Base-by-base conservation (phyloP, 1,140 invertebrate genomes). In the Conopomorpha cramerella region DNA sequence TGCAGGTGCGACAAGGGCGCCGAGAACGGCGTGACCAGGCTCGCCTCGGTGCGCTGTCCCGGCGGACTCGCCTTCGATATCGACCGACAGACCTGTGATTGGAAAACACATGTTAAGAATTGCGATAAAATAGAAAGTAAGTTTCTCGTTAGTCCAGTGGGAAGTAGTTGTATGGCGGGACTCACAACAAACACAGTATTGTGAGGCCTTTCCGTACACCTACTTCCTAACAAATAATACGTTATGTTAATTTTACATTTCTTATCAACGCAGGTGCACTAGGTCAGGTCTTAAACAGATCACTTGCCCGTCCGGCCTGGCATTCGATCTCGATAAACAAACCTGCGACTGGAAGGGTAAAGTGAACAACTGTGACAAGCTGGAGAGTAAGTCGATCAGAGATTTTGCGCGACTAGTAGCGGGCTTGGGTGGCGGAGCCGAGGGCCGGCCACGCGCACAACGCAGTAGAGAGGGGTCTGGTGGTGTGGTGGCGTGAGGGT, bases 291-390 rank as follows among this genome's bases (percentile, higher is more conserved):
- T 92, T 82, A 91, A 91, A 88, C 87, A 91, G 87, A 92, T 95
- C 82, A 90, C 89, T 80, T 96, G 93, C 79, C 92, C 92, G 64
- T 91, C 90, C 73, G 92, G 92, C 82, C 85, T 96, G 83, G 89
- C 91, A 82, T 96, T 96, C 86, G 93, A 96, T 86, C 87, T 96
- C 81, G 89, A 93, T 83, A 93, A 94, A 85, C 93, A 96, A 83
- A 95, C 92, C 79, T 95, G 93, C 83, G 92, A 95, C 84, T 95
- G 93, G 92, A 95, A 94, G 84, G 90, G 88, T 83, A 94, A 95
- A 87, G 92, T 95, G 83, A 90, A 83, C 83, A 94, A 92, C 87
- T 95, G 92, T 88, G 90, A 94, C 84, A 90, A 89, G 82, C 86
- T 93, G 72, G 91, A 93, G 87, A 93, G 92, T 95, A 92, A 95